Percentiles rank a stretch among this genome's conserved stretches.
These are phyloP conservation scores for Selene dorsalis DNA, from an alignment of 2,797 vertebrate species.

Conservation along the genomic window DNA sequence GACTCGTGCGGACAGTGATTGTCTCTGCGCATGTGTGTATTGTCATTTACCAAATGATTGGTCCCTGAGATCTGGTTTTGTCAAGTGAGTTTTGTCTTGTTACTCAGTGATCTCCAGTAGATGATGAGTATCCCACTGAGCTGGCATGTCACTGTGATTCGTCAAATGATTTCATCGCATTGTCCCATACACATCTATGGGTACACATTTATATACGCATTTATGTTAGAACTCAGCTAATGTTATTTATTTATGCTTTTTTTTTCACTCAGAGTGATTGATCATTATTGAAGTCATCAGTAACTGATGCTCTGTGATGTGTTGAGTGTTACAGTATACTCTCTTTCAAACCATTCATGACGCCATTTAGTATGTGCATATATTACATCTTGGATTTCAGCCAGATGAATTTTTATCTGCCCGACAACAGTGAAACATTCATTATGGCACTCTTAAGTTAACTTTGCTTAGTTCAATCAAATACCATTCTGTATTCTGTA, in stretches of 20 bases:
- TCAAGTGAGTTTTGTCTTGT: slow-evolving; percentile 47
- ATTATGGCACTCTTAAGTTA: slow-evolving; percentile 5
- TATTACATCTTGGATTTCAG: slow-evolving; percentile 47
- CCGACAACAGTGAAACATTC: slow-evolving; percentile 48
- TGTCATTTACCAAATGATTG: slow-evolving; percentile 54
- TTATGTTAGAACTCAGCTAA: slow-evolving; percentile 17
- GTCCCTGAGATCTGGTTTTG: slow-evolving; percentile 39
- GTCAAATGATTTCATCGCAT: slow-evolving; percentile 48
- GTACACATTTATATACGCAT: no score
- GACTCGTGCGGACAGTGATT: slow-evolving; percentile 35
- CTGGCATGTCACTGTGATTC: slow-evolving; percentile 27
- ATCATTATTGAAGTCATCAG: slow-evolving; percentile 47
- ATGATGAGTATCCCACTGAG: slow-evolving; percentile 25
- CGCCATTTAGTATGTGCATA: slow-evolving; percentile 52
- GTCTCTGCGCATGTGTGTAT: slow-evolving; percentile 35
- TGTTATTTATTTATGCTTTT: slow-evolving; percentile 13
- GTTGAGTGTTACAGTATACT: slow-evolving; percentile 26
- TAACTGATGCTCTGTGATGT: slow-evolving; percentile 51
- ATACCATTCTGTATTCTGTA: neutral
- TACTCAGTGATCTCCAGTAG: slow-evolving; percentile 32
- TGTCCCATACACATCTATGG: slow-evolving; percentile 1
- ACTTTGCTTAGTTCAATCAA: slow-evolving; percentile 2
- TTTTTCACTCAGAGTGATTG: slow-evolving; percentile 8
- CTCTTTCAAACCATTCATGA: slow-evolving; percentile 35
- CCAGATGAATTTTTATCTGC: slow-evolving; percentile 35